phyloP scores from a whole-genome alignment of 53 echinoderm and acorn worm species.

The Zoroaster sp. region DNA sequence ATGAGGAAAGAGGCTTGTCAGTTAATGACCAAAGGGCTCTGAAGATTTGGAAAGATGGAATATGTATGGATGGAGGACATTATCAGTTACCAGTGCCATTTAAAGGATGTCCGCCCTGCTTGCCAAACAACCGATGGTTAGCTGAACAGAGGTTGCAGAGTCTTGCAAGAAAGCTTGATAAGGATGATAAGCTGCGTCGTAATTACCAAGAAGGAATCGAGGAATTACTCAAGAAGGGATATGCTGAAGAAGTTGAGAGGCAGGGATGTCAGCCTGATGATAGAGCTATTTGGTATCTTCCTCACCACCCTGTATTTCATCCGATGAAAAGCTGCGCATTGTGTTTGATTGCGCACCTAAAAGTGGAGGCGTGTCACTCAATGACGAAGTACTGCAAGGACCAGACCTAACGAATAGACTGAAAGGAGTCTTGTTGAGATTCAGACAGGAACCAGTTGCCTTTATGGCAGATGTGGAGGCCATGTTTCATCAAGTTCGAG shows the following conservation, averaged over 20 bases:
- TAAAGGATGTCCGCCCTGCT: constrained; percentile 13
- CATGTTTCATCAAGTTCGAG: neutral
- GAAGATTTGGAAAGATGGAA: neutral
- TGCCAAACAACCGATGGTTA: constrained; percentile 39
- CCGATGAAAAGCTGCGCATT: constrained; percentile 27
- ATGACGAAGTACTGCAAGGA: constrained; percentile 36
- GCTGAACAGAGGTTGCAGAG: constrained; percentile 43
- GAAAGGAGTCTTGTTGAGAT: constrained; percentile 45
- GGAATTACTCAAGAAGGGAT: constrained; percentile 34
- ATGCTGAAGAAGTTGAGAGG: constrained; percentile 11
- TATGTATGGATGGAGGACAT: constrained; percentile 6
- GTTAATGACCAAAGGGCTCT: constrained; percentile 24
- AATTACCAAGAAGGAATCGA: constrained; percentile 29
- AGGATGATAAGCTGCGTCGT: constrained; percentile 7
- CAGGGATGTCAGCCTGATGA: constrained; percentile 15
- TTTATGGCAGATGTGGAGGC: neutral
- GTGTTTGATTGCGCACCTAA: constrained; percentile 30
- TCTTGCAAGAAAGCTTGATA: constrained; percentile 1
- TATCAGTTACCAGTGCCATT: constrained; percentile 61
- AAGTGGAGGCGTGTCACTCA: neutral
- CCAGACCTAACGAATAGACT: constrained; percentile 64
- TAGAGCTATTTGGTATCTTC: constrained; percentile 25
- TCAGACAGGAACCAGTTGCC: neutral
- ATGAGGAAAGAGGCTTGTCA: constrained; percentile 18
- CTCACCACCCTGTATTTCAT: constrained; percentile 13